A percentile compares a stretch with the other conserved stretches of the same genome.
Conservation (phyloP, 2,113 vertebrate species). For the Anseranas semipalmata region DNA sequence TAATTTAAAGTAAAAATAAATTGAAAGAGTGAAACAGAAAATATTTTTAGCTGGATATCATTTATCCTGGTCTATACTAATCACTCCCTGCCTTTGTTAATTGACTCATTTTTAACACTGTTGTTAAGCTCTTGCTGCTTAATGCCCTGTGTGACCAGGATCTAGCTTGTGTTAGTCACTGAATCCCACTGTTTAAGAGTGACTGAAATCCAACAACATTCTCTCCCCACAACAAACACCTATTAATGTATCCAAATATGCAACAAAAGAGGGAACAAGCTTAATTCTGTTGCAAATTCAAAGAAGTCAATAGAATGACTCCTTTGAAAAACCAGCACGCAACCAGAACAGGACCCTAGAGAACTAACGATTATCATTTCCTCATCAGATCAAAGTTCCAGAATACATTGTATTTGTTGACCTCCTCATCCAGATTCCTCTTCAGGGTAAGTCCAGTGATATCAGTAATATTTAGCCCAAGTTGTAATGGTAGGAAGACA, state of each 20-base stretch:
- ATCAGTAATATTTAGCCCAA: neutral
- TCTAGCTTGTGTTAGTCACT: slow-evolving; percentile 11
- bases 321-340: neutral
- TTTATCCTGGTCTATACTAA: slow-evolving; percentile 23
- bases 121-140: slow-evolving; percentile 26
- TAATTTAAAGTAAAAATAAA: slow-evolving; percentile 4
- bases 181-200: slow-evolving; percentile 8
- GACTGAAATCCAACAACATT: neutral
- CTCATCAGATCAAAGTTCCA: neutral
- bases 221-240: neutral
- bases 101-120: slow-evolving; percentile 41
- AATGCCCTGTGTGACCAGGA: neutral
- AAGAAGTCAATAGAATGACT: neutral
- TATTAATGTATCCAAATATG: neutral
- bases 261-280: neutral
- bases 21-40: neutral
- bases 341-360: neutral
- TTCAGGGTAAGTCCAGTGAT: neutral
- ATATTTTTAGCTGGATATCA: neutral
- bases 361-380: neutral
- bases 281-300: neutral
- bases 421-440: neutral
- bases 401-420: neutral
- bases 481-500: neutral
- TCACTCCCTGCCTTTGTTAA: slow-evolving; percentile 10